Percentiles rank a stretch among this genome's conserved stretches.
These are phyloP conservation scores for Lutjanus argentimaculatus DNA, from an alignment of 2,797 vertebrate species.

Conservation along the genomic window DNA sequence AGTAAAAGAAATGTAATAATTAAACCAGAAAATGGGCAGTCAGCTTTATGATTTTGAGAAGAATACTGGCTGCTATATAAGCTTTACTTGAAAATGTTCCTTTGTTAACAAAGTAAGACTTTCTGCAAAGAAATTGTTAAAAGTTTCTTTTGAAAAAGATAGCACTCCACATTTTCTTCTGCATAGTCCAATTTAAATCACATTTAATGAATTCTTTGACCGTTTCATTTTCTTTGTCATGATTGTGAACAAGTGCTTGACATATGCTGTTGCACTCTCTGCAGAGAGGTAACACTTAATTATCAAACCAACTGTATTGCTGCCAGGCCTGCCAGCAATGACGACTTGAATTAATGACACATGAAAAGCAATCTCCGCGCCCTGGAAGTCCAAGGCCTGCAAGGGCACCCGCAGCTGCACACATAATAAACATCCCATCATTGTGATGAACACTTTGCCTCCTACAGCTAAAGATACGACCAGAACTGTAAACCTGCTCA, in stretches of 20 bases:
- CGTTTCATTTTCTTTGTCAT: constrained; percentile 61
- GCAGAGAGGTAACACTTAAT: constrained; percentile 81
- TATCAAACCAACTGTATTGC: constrained; percentile 83
- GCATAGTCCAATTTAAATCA: constrained; percentile 36
- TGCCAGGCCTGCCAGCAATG: constrained; percentile 79
- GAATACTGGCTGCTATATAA: not conserved
- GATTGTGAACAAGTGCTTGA: constrained; percentile 66
- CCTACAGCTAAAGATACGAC: constrained; percentile 69
- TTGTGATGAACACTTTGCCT: constrained; percentile 69
- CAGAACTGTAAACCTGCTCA: constrained; percentile 79
- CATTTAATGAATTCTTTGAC: constrained; percentile 40
- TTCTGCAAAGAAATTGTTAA: not conserved
- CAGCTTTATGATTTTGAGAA: not conserved
- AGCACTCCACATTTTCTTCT: not conserved
- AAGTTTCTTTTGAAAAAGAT: not conserved
- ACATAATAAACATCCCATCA: constrained; percentile 83
- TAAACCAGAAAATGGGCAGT: not conserved
- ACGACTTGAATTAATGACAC: constrained; percentile 86
- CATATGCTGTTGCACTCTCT: constrained; percentile 66
- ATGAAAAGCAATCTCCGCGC: constrained; percentile 85
- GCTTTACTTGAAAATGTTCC: not conserved
- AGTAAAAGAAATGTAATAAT: not conserved
- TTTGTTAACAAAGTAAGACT: not conserved
- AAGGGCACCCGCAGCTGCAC: constrained; percentile 76
- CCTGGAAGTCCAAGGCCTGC: constrained; percentile 74